phyloP scores from a whole-genome alignment of 2,797 vertebrate species.

The Periparus ater region DNA sequence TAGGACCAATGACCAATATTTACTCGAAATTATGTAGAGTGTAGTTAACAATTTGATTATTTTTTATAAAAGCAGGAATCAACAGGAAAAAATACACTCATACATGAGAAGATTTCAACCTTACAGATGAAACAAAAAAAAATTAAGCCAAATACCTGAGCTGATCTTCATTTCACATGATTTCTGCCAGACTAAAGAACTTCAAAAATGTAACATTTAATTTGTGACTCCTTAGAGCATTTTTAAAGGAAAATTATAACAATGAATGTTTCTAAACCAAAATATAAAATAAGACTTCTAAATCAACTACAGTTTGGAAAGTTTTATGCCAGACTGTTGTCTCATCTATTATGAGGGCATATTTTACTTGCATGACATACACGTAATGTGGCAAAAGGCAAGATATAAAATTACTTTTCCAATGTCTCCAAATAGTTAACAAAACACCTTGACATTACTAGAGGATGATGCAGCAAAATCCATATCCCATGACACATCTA shows the following conservation, averaged over 20 bases:
- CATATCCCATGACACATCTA: background rate
- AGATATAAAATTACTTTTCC: background rate
- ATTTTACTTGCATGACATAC: background rate
- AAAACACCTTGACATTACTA: background rate
- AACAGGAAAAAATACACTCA: background rate
- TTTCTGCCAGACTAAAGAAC: background rate
- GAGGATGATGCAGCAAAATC: background rate
- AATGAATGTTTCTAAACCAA: background rate
- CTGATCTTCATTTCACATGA: background rate
- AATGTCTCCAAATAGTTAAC: background rate
- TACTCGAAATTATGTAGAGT: background rate
- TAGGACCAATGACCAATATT: background rate
- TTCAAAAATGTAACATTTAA: background rate
- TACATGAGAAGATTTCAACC: background rate
- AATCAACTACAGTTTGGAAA: background rate
- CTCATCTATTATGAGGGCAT: background rate
- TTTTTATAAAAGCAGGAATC: background rate
- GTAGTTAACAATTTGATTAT: background rate
- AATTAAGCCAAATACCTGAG: background rate
- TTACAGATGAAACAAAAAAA: background rate
- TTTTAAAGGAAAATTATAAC: background rate
- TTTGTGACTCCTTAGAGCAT: background rate
- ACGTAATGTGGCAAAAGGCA: background rate
- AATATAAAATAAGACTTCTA: background rate
- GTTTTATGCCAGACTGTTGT: background rate